Percentiles rank a stretch among this genome's conserved stretches.
Conservation (phyloP, 1,140 invertebrate species). For the Eupristina koningsbergeri region DNA sequence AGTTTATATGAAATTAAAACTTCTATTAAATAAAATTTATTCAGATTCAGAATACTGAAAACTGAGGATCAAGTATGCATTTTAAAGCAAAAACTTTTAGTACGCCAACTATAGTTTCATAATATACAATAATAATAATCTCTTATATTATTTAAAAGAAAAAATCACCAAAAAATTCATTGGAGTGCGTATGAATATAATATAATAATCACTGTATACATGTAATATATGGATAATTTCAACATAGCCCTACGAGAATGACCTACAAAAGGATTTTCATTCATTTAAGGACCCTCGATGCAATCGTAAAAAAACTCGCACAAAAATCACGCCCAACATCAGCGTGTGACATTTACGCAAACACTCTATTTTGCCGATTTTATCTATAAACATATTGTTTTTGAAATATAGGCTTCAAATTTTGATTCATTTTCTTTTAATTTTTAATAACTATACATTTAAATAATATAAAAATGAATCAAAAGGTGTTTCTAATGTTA, state of each 20-base stretch:
- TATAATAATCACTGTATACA: background rate
- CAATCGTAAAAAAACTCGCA: background rate
- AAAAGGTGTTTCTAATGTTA: no score
- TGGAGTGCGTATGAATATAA: conserved; percentile 5
- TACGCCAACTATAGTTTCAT: background rate
- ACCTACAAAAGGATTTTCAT: background rate
- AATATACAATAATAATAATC: no score
- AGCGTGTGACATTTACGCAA: background rate
- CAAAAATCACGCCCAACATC: background rate
- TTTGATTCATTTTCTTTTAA: no score
- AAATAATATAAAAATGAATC: no score
- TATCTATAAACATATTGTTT: background rate
- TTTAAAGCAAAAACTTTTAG: background rate
- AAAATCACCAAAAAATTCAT: background rate
- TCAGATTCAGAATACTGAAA: background rate
- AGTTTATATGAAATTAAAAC: no score
- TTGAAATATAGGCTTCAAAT: no score
- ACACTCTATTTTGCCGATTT: background rate
- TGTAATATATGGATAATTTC: conserved; percentile 16
- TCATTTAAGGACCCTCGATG: background rate
- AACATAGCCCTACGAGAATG: background rate
- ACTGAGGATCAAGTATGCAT: background rate
- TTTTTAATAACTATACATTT: no score
- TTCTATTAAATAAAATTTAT: no score
- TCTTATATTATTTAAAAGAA: no score